phyloP scores from a whole-genome alignment of 1,140 invertebrate genomes.

The Lucilia sericata region DNA sequence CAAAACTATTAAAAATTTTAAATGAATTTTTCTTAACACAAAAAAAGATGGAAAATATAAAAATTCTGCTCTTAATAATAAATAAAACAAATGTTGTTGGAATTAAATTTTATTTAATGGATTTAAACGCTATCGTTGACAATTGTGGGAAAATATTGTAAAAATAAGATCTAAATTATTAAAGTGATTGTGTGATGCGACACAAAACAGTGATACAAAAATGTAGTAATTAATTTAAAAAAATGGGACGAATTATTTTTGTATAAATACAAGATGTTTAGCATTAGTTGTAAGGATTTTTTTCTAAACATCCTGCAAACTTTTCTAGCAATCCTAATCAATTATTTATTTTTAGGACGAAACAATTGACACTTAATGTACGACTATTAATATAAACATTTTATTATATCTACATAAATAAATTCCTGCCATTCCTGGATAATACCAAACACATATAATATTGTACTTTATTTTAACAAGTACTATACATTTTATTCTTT shows the following conservation, averaged over 20 bases:
- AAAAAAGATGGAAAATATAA: not conserved
- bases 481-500: conserved; percentile 23
- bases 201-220: too few relatives aligned
- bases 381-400: not conserved
- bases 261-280: not conserved
- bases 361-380: not conserved
- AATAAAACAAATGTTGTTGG: not conserved
- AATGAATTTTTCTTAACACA: too few relatives aligned
- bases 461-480: not conserved
- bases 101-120: conserved; percentile 24
- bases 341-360: not conserved
- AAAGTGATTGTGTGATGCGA: not conserved
- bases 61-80: not conserved
- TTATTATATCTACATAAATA: not conserved
- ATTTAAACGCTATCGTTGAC: not conserved
- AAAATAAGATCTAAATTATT: conserved; percentile 13
- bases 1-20: conserved; percentile 18
- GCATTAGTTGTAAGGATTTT: not conserved
- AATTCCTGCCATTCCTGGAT: too few relatives aligned
- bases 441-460: not conserved
- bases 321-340: not conserved
- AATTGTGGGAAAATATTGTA: conserved; percentile 1
- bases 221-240: not conserved
- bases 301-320: too few relatives aligned
- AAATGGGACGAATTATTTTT: not conserved